Conservation (phyloP, 2,888 invertebrate genomes). For the Monopis laevigella region DNA sequence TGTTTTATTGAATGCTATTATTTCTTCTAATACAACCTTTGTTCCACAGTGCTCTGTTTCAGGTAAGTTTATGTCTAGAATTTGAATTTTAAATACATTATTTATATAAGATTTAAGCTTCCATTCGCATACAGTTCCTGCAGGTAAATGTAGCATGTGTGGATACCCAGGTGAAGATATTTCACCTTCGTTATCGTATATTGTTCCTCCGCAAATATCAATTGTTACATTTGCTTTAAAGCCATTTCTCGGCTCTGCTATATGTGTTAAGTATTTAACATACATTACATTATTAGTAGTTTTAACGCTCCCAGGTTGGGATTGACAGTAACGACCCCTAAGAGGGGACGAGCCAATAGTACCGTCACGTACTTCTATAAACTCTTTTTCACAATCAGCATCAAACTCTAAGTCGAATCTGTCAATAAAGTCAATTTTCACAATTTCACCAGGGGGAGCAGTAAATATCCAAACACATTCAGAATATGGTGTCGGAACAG, state of each 20-base stretch:
- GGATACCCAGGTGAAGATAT: slow-evolving; percentile 78
- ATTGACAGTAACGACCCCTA: slow-evolving; percentile 72
- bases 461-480: slow-evolving; percentile 86
- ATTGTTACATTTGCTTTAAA: slow-evolving; percentile 77
- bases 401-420: slow-evolving; percentile 72
- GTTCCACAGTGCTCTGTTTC: slow-evolving; percentile 39
- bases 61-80: slow-evolving; percentile 31
- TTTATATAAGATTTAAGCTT: slow-evolving; percentile 61
- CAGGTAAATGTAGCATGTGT: slow-evolving; percentile 48
- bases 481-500: slow-evolving; percentile 77
- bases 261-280: slow-evolving; percentile 76
- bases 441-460: slow-evolving; percentile 76
- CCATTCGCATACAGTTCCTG: slow-evolving; percentile 77
- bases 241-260: slow-evolving; percentile 76
- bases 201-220: slow-evolving; percentile 72
- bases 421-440: slow-evolving; percentile 80
- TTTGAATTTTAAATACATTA: slow-evolving; percentile 44
- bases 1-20: slow-evolving; percentile 32
- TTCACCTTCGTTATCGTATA: slow-evolving; percentile 65
- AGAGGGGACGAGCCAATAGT: slow-evolving; percentile 73
- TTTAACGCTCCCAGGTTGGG: slow-evolving; percentile 68
- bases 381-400: slow-evolving; percentile 59
- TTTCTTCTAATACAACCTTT: slow-evolving; percentile 43
- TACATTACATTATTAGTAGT: slow-evolving; percentile 74
- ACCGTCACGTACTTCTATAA: slow-evolving; percentile 86